Evolutionary conservation across 2,888 invertebrate species (phyloP), one percentile per base, ranked within the genome.

Genomic region (Drosophila cognata): DNA sequence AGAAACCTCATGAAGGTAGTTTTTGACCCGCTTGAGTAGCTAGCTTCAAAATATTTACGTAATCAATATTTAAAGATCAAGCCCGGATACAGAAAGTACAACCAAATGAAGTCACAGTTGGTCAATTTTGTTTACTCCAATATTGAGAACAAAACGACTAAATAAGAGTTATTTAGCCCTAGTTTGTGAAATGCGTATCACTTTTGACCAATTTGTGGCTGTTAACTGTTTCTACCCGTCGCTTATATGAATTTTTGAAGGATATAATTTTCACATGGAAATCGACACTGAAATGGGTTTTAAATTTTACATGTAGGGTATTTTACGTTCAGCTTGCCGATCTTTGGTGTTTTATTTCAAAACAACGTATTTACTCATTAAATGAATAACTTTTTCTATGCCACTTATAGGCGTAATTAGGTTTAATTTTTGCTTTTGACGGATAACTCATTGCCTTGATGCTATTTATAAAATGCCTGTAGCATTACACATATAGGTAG

Each of bases 231-330:
- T n/a, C n/a, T 41, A 41, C 1, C 4, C 4, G n/a, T n/a, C 10
- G 41, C 1, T 41, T 2, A n/a, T 10, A 1, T n/a, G 2, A 0
- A n/a, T 41, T n/a, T 10, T 41, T 41, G 10, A 41, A n/a, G 13
- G 13, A 21, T 21, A 16, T 2, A 7, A 13, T 46, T 21, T 46
- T 7, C 2, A 4, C 7, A 13, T 13, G 46, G 1, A 13, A 43
- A 13, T 21, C 6, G 7, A 21, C n/a, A 41, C n/a, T 2, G 21
- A 21, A 46, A 25, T 43, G 11, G 1, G 21, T 21, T 16, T 36
- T 36, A 36, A 8, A 38, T 38, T 8, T 25, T 7, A 21, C 21
- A 43, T 21, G 1, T 7, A 46, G 21, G 7, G 46, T 7, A 46
- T 46, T 46, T 46, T 16, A 21, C 4, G 7, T 46, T 21, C 21